phyloP scores from a whole-genome alignment of 2,888 invertebrate species.

The Pyrochroa serraticornis region DNA sequence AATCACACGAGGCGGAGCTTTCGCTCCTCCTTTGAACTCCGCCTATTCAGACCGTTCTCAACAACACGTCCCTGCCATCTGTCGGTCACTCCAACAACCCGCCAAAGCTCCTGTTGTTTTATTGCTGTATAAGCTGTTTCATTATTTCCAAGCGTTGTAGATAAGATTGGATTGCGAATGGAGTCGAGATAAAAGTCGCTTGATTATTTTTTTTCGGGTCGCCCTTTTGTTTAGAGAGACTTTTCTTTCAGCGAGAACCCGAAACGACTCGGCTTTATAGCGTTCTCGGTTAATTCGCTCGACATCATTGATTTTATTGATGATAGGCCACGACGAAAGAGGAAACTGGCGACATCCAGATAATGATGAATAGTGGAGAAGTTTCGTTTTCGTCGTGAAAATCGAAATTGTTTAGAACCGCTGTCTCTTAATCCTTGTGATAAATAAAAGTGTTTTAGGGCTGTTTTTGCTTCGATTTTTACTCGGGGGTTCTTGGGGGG shows the following conservation, averaged over 20 bases:
- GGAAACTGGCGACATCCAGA: no score
- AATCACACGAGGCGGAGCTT: conserved; percentile 46
- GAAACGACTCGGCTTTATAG: background rate
- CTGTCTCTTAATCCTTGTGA: no score
- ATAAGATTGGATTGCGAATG: conserved; percentile 51
- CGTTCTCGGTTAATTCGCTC: conserved; percentile 13
- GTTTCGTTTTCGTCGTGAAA: background rate
- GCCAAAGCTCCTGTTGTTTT: conserved; percentile 46
- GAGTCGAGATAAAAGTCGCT: conserved; percentile 45
- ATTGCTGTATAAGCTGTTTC: conserved; percentile 54
- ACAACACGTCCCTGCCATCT: conserved; percentile 52
- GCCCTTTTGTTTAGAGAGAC: background rate
- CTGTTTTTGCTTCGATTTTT: no score
- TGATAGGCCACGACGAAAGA: background rate
- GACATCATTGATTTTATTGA: conserved; percentile 26
- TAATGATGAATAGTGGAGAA: conserved; percentile 5
- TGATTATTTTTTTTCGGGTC: conserved; percentile 34
- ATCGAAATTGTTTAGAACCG: no score
- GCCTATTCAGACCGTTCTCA: conserved; percentile 42
- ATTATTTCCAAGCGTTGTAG: conserved; percentile 53
- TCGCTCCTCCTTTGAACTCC: conserved; percentile 49
- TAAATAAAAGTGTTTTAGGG: no score
- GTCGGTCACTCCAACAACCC: conserved; percentile 46
- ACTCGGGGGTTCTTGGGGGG: no score
- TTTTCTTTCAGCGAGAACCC: background rate